A percentile compares a stretch with the other conserved stretches of the same genome.
phyloP scores from a whole-genome alignment of 2,888 invertebrate species.

The Troides helena region DNA sequence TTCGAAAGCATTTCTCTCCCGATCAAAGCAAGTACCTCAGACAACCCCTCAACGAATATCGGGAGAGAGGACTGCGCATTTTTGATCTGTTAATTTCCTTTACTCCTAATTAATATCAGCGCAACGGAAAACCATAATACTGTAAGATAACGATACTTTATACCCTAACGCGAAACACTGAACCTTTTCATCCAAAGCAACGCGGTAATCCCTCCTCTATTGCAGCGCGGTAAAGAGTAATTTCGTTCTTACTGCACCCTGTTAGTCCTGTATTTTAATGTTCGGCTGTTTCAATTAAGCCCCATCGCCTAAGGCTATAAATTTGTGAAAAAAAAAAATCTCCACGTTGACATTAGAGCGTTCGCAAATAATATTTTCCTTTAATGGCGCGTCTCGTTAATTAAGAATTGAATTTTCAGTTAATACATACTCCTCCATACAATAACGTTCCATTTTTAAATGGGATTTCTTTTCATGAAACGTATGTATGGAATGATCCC shows the following conservation, averaged over 20 bases:
- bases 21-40: conserved; percentile 18
- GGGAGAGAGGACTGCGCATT: conserved; percentile 16
- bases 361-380: conserved; percentile 1
- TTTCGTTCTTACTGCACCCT: not conserved
- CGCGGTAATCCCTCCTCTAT: conserved; percentile 8
- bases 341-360: not conserved
- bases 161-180: conserved; percentile 8
- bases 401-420: not conserved
- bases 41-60: conserved; percentile 19
- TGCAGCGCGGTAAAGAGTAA: not conserved
- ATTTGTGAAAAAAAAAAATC: conserved; percentile 29
- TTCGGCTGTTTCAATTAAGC: conserved; percentile 3
- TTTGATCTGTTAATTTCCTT: conserved; percentile 34
- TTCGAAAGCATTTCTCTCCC: not conserved
- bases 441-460: too few relatives aligned
- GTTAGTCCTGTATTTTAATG: not conserved
- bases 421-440: too few relatives aligned
- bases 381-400: not conserved
- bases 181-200: not conserved
- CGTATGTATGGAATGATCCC: too few relatives aligned
- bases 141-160: conserved; percentile 32
- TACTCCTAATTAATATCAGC: conserved; percentile 32
- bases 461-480: too few relatives aligned
- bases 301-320: conserved; percentile 31
- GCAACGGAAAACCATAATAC: conserved; percentile 31